Base-by-base conservation (phyloP, 2,888 invertebrate species). In the Lacanobia oleracea region DNA sequence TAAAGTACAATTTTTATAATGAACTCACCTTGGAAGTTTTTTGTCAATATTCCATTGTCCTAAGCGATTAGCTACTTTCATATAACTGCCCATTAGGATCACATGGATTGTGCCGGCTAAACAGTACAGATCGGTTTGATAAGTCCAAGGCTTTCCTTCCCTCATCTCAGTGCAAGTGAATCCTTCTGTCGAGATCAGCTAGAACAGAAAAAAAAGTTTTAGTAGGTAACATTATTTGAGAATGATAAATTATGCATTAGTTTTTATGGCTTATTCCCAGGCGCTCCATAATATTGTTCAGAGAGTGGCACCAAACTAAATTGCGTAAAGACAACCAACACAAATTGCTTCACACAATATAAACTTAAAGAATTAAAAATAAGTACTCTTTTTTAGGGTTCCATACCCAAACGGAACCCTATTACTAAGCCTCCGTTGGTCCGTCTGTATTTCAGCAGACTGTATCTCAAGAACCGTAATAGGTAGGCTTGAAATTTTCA, bases 121-220 rank as follows among this genome's bases (percentile, higher is more conserved):
- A 82, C 99, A 99, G 93, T 97, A 99, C 87, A 98, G 95, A 95
- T 99, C 99, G 48, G 98, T 98, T 95, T 99, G 99, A 93, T 98
- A 99, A 51, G 98, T 99, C 99, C 99, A 99, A 0, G 98, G 98
- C 86, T 97, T 97, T 57, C 97, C 97, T 87, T 98, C 98, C 83
- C 97, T 97, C 99, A 99, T 99, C 96, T 99, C 99, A 65, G 98
- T 97, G 89, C 98, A 98, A 33, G 97, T 97, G 88, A 98, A 98
- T 72, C 97, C 97, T 89, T 98, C 97, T 3, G 98, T 98, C 63
- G 97, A 97, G 87, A 98, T 98, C 79, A 97, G 96, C 95, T 97
- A 81, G 4, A 93, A 94, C 75, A 40, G 14, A 59, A 57, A 57
- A n/a, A 54, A 1, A 57, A 5, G 7, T 9, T 18, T 16, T 8